Conservation (phyloP, 2,888 invertebrate species). For the Eristalis pertinax region DNA sequence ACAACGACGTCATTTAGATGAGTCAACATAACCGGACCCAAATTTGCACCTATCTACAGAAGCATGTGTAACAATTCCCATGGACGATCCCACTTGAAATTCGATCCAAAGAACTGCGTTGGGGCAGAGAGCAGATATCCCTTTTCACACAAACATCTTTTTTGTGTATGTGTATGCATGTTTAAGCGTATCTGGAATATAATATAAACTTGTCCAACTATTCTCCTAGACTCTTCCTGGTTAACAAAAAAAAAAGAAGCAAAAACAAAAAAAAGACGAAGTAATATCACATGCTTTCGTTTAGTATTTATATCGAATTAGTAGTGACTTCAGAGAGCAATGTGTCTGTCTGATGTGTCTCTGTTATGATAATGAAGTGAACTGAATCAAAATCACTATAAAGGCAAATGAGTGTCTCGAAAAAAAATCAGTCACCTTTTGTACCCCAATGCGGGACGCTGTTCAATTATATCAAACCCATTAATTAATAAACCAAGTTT, state of each 20-base stretch:
- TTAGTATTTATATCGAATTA: neutral
- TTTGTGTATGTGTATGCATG: neutral
- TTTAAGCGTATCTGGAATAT: neutral
- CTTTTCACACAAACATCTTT: neutral
- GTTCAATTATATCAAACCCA: neutral
- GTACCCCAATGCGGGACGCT: neutral
- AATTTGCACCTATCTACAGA: too few relatives aligned
- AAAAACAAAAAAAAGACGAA: neutral
- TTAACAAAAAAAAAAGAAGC: neutral
- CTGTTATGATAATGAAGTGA: slow-evolving; percentile 9
- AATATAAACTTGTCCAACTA: neutral
- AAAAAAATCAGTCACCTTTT: slow-evolving; percentile 29
- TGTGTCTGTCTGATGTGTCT: neutral
- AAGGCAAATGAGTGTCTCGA: slow-evolving; percentile 28
- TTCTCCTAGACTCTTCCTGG: neutral
- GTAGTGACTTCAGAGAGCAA: neutral
- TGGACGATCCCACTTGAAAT: neutral
- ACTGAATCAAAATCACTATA: slow-evolving; percentile 18
- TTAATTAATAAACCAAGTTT: neutral
- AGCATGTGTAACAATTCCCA: too few relatives aligned
- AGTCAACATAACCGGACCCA: too few relatives aligned
- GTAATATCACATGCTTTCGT: neutral
- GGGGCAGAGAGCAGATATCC: neutral
- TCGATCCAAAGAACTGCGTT: neutral
- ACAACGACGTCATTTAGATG: too few relatives aligned